Base-by-base conservation (phyloP, 2,888 invertebrate genomes). In the Perdita meconis region DNA sequence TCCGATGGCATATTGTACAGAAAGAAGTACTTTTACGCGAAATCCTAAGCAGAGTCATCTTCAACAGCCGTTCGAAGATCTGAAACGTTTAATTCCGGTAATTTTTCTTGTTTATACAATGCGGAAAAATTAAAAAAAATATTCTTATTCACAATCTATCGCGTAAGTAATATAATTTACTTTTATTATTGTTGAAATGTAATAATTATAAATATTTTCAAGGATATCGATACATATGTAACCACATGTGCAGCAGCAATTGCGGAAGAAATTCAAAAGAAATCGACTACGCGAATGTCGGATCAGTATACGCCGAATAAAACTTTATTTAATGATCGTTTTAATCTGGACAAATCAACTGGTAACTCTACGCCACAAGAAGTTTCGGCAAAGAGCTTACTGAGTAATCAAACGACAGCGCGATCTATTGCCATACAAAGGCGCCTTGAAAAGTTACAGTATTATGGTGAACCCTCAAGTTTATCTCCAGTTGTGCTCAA, bases 1-100 rank as follows among this genome's bases (percentile, higher is more conserved):
- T 87, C 94, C 94, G 0, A 93, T 94, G 36, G 94, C 94, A 60
- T 93, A 95, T 70, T 95, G 94, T 1, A 95, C 95, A 2, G 95
- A 96, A 81, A 93, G 93, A 63, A 94, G 95, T 0, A 91, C 93
- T 78, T 94, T 96, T 81, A 95, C 95, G 0, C 93, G 93, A 87
- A 94, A 94, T 81, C 95, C 96, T 0, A 94, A 94, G 85, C 93
- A 93, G 80, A 89, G 89, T 60, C 92, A 93, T 80, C 91, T 95
- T 0, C 92, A 93, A 65, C 91, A 93, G 56, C 91, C 93, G 13
- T 84, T 94, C 6, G 92, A 94, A 0, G 89, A 91, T 30, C 91
- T 96, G 0, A 92, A 91, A 69, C 90, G 91, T 5, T 77, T 78
- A 30, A 80, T 92, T 34, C 87, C 82, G 86, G 92, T 92, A 86